phyloP scores from a whole-genome alignment of 2,888 invertebrate genomes.

The Nymphalis polychloros region DNA sequence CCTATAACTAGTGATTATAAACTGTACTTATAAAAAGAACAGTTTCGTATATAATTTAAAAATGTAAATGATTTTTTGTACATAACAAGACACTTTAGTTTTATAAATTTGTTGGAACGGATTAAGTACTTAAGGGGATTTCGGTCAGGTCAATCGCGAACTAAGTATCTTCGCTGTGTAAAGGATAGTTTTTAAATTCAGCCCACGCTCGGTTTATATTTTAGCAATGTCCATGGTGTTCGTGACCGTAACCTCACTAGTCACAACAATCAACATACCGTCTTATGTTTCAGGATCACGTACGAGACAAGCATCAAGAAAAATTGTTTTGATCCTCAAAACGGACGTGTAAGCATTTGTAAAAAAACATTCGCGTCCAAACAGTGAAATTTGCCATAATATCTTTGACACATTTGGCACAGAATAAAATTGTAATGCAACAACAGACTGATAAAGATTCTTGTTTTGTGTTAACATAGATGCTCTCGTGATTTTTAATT shows the following conservation, averaged over 20 bases:
- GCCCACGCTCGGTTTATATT: conserved; percentile 55
- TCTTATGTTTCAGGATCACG: conserved; percentile 65
- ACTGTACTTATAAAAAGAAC: too few species aligned
- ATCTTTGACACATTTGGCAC: conserved; percentile 53
- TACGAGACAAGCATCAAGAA: conserved; percentile 69
- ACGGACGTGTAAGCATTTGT: conserved; percentile 65
- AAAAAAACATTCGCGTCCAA: conserved; percentile 56
- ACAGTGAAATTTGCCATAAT: conserved; percentile 59
- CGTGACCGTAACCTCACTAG: conserved; percentile 62
- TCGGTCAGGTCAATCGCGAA: conserved; percentile 53
- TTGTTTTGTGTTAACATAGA: conserved; percentile 22
- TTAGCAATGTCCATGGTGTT: conserved; percentile 56
- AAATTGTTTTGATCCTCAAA: conserved; percentile 71
- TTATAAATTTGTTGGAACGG: conserved; percentile 31
- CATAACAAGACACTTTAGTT: background rate
- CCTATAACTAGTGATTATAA: too few species aligned
- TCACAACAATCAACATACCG: conserved; percentile 42
- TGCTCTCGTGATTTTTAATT: background rate
- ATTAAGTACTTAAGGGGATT: conserved; percentile 44
- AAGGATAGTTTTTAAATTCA: conserved; percentile 53
- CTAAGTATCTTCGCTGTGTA: conserved; percentile 45
- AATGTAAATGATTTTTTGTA: background rate
- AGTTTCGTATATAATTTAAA: too few species aligned
- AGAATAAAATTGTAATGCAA: conserved; percentile 18
- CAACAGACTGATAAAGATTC: conserved; percentile 17